Evolutionary conservation across 2,888 invertebrate species (phyloP), one percentile per base, ranked within the genome.

Genomic region (Geophilus truncorum): DNA sequence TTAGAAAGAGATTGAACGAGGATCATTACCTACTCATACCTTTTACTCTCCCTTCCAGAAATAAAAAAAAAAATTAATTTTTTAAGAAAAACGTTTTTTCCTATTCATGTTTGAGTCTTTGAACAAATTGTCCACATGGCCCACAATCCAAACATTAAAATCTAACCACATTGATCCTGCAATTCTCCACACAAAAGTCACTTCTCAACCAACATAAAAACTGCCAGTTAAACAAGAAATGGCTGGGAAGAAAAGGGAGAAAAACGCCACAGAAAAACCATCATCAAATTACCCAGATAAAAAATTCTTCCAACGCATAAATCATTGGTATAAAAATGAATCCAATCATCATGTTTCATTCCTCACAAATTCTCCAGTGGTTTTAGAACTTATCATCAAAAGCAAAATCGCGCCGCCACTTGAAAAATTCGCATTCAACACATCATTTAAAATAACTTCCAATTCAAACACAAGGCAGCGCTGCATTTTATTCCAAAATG

Each of bases 271-370:
- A 51, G n/a, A 51, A 51, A 51, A 51, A 18, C 51, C 51, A 40
- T 51, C 51, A 70, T 70, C 25, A 70, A 70, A 70, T 25, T 28
- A 25, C 6, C 28, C 70, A 25, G 28, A 70, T 25, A 28, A 70
- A 57, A 57, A 70, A 70, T 12, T 25, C 40, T 62, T 62, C 70
- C 25, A 70, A 70, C 25, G 25, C 70, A 28, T 70, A 70, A 70
- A 70, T 70, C 70, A 70, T 28, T 28, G 70, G 28, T n/a, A 70
- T 70, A 28, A 70, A 70, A 70, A 70, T 25, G 70, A 70, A 70
- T 70, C 70, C 70, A 70, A 70, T 70, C 70, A 70, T 70, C 70
- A 70, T 28, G 28, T 70, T 70, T 70, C 25, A 70, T 70, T 70
- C 70, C 28, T 70, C 70, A 70, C 23, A 25, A 70, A 70, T 10